Evolutionary conservation across 2,888 invertebrate species (phyloP), one percentile per base, ranked within the genome.

Genomic region (Ormia ochracea): DNA sequence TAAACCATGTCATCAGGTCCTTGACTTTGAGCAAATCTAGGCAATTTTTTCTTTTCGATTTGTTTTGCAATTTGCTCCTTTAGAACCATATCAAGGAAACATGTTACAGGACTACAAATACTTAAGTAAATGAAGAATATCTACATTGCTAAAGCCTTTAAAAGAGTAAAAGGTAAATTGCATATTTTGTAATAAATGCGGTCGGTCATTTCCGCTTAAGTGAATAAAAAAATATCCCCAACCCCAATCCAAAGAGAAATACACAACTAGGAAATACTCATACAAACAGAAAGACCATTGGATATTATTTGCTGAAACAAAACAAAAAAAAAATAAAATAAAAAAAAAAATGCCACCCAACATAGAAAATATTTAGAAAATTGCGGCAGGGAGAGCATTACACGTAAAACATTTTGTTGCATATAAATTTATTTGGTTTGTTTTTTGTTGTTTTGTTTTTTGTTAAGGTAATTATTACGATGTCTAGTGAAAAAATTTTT

Each of bases 1-100:
- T 59, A 50, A 69, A 78, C 69, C 69, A 66, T 59, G 70, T 54
- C n/a, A n/a, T n/a, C 56, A 80, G 79, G 75, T 80, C 80, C 80
- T 80, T 80, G 80, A 80, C 80, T 80, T 80, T 80, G 75, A 75
- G 56, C 26, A 36, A 73, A 69, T 61, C 31, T 26, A 56, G 54
- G 36, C 17, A 26, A 48, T 38, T 26, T 23, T 45, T 38, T 43
- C 41, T 48, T 17, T 9, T 43, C 12, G 2, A 14, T n/a, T 3
- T 45, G 33, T 58, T 19, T 23, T 4, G 14, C 5, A 0, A 14
- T 48, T n/a, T 65, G 4, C 17, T 48, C 26, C 38, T 50, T 38
- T 10, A 38, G 10, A 31, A 48, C 31, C 65, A 48, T 23, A 10
- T 31, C 6, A 45, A 14, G 23, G 21, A 5, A 19, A 7, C 19